Percentiles rank a stretch among this genome's conserved stretches.
Conservation (phyloP, 1,140 invertebrate genomes). For the Hormaphis cornu region DNA sequence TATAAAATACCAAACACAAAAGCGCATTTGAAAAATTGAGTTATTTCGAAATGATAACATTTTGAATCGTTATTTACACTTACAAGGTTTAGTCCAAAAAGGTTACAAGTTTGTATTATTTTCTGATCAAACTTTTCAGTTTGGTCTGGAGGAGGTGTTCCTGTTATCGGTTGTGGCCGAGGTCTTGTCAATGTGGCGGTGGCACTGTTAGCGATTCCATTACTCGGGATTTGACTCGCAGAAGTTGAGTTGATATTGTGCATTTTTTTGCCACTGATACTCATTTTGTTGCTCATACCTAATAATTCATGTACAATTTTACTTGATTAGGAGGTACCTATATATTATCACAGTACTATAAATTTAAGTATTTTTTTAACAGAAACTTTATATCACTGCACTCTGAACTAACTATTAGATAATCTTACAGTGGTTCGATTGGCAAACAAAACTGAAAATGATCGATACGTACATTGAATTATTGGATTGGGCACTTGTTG, state of each 20-base stretch:
- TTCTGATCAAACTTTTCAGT: constrained; percentile 73
- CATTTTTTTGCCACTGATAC: not conserved
- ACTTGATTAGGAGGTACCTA: too few species aligned
- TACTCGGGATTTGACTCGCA: not conserved
- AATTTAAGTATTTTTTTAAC: too few species aligned
- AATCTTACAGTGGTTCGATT: too few species aligned
- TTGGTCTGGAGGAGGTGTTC: constrained; percentile 57
- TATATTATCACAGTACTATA: too few species aligned
- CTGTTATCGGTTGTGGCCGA: constrained; percentile 78
- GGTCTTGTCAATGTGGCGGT: constrained; percentile 45
- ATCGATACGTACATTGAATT: not conserved
- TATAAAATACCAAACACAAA: too few species aligned
- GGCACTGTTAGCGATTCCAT: constrained; percentile 37
- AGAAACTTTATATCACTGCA: too few species aligned
- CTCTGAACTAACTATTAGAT: too few species aligned
- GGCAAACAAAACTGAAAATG: too few species aligned
- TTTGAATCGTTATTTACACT: constrained; percentile 38
- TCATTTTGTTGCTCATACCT: constrained; percentile 7
- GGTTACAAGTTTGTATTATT: constrained; percentile 76
- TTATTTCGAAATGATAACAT: not conserved
- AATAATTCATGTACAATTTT: not conserved
- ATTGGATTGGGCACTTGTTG: constrained; percentile 34
- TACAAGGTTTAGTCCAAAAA: constrained; percentile 81
- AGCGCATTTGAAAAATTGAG: too few species aligned
- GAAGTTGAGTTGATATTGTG: not conserved